A percentile compares a stretch with the other conserved stretches of the same genome.
These are phyloP conservation scores for Stichopus chloronotus DNA, from an alignment of 35 echinoderm and acorn worm genomes.

Conservation along the genomic window DNA sequence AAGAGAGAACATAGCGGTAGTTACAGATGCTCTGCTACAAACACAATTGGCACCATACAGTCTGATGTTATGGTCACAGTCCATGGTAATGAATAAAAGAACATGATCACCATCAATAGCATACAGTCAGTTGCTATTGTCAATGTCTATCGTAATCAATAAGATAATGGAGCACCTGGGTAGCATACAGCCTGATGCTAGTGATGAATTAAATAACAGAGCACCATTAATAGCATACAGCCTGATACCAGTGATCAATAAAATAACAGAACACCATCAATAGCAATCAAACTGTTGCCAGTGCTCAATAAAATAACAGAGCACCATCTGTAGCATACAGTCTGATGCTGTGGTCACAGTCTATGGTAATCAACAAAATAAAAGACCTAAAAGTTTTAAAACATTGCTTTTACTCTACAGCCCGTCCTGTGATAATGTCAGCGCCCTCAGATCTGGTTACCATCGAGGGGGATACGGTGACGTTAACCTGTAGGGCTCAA, in stretches of 20 bases:
- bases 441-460: conserved; percentile 56
- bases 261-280: too few relatives aligned
- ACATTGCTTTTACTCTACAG: neutral
- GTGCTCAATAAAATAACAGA: too few relatives aligned
- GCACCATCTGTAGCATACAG: too few relatives aligned
- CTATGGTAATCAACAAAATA: neutral
- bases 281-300: too few relatives aligned
- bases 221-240: too few relatives aligned
- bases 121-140: too few relatives aligned
- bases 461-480: conserved; percentile 57
- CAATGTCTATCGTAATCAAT: too few relatives aligned
- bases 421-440: conserved; percentile 42
- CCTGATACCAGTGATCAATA: too few relatives aligned
- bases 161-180: too few relatives aligned
- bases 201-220: too few relatives aligned
- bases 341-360: conserved; percentile 46
- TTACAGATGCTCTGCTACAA: conserved; percentile 78
- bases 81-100: conserved; percentile 39
- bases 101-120: neutral
- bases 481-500: conserved; percentile 67
- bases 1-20: conserved; percentile 63
- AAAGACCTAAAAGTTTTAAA: too few relatives aligned
- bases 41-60: conserved; percentile 56
- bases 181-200: too few relatives aligned
- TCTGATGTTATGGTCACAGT: conserved; percentile 48